Evolutionary conservation across 2,888 invertebrate genomes (phyloP), one percentile per base, ranked within the genome.

Genomic region (Isoperla grammatica): DNA sequence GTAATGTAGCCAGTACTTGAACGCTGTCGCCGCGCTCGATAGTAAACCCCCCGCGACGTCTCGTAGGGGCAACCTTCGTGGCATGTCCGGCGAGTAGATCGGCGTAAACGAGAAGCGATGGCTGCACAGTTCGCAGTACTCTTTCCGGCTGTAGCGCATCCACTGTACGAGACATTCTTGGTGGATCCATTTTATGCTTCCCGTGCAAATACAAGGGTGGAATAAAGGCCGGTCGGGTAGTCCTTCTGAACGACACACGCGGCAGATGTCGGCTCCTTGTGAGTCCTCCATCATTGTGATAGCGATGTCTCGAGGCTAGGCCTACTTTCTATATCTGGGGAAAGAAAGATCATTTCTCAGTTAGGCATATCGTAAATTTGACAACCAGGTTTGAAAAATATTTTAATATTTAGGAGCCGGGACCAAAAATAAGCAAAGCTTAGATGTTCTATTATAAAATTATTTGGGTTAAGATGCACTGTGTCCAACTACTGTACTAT

Each of bases 81-180:
- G 99, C 99, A 99, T 99, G 74, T 99, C 98, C 23, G 97, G 95
- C n/a, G 97, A 95, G 76, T 99, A 99, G 69, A 99, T 98, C 23
- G 99, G 99, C 71, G 95, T 95, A 72, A 99, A 99, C 2, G 95
- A 94, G 76, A 98, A 99, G 62, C 94, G 86, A 76, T 99, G 93
- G 63, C 96, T 94, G 75, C 98, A 99, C 65, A 99, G 77, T 75
- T 99, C 99, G 79, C 99, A 99, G 73, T 94, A 96, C 75, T 99
- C 98, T 78, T 98, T 98, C 67, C 95, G 86, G 64, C 96, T 97
- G 75, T 99, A 98, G 65, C 96, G 87, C 85, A 99, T 91, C 99
- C 99, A 99, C 78, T 99, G 97, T 69, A 96, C 88, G 64, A 99
- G 81, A 76, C 98, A 97, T 73, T 98, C 97, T 61, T 98, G 97